Conservation (phyloP, 2,888 invertebrate genomes). For the Drosophila diplacantha region DNA sequence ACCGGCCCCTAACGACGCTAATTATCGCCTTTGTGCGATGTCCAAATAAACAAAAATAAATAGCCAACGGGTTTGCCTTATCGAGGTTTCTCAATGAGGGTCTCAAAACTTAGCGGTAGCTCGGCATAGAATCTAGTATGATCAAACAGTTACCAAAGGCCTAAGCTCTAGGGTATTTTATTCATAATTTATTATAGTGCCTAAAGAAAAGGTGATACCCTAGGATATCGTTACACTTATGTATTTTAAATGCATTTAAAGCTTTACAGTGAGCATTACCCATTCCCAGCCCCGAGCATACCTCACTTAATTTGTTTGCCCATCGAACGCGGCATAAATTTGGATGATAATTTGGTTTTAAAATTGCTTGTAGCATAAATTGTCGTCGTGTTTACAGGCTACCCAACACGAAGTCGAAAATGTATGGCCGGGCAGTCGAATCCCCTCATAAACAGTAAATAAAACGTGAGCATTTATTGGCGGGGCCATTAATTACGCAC, state of each 20-base stretch:
- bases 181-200: neutral
- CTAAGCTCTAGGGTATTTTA: neutral
- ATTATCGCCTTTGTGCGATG: slow-evolving; percentile 29
- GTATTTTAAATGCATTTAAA: neutral
- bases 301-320: slow-evolving; percentile 27
- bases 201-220: neutral
- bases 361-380: slow-evolving; percentile 59
- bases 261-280: neutral
- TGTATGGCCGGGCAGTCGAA: slow-evolving; percentile 30
- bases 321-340: slow-evolving; percentile 41
- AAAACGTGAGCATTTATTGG: slow-evolving; percentile 62
- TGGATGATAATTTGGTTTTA: slow-evolving; percentile 40
- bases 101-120: slow-evolving; percentile 20
- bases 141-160: slow-evolving; percentile 11
- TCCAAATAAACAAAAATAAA: slow-evolving; percentile 28
- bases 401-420: slow-evolving; percentile 33
- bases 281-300: neutral
- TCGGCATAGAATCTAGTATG: slow-evolving; percentile 4
- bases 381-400: slow-evolving; percentile 59
- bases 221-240: neutral
- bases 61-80: slow-evolving; percentile 25
- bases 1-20: slow-evolving; percentile 19
- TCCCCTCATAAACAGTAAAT: slow-evolving; percentile 61
- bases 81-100: slow-evolving; percentile 8
- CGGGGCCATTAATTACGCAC: slow-evolving; percentile 63